Conservation (phyloP, 23 tunicate genomes). For the Styela clava region DNA sequence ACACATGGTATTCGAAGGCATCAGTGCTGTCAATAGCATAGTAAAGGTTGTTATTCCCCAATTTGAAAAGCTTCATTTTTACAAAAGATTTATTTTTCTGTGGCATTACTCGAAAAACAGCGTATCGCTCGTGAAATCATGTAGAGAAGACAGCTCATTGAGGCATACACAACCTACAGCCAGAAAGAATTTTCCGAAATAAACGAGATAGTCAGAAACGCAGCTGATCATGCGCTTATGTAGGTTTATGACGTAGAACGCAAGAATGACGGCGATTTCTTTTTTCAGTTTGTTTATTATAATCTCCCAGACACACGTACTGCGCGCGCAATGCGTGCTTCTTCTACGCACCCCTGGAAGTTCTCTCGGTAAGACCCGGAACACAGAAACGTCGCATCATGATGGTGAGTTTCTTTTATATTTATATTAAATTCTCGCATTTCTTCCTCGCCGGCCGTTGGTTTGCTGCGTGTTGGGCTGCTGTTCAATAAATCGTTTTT, state of each 20-base stretch:
- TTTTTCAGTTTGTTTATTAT: conserved; percentile 26
- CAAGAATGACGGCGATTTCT: conserved; percentile 3
- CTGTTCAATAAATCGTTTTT: background rate
- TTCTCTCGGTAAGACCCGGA: conserved; percentile 58
- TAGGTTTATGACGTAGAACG: conserved; percentile 18
- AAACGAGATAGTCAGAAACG: conserved; percentile 20
- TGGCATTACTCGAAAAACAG: too few species aligned
- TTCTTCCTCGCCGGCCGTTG: conserved; percentile 49
- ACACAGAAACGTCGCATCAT: conserved; percentile 65
- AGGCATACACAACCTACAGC: background rate
- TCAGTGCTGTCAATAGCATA: too few species aligned
- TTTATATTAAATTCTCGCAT: conserved; percentile 72
- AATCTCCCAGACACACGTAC: background rate
- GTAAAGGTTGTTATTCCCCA: too few species aligned
- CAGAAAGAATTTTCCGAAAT: background rate
- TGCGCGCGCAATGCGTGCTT: conserved; percentile 37
- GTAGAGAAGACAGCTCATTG: too few species aligned
- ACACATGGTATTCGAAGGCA: too few species aligned
- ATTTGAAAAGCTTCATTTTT: too few species aligned
- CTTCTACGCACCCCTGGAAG: conserved; percentile 50
- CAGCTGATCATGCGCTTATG: conserved; percentile 9
- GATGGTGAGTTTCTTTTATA: conserved; percentile 91
- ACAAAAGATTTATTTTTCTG: too few species aligned
- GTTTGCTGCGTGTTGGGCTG: conserved; percentile 33
- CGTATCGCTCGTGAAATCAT: too few species aligned